Conservation (phyloP, 2,113 vertebrate genomes). For the Psophia crepitans region DNA sequence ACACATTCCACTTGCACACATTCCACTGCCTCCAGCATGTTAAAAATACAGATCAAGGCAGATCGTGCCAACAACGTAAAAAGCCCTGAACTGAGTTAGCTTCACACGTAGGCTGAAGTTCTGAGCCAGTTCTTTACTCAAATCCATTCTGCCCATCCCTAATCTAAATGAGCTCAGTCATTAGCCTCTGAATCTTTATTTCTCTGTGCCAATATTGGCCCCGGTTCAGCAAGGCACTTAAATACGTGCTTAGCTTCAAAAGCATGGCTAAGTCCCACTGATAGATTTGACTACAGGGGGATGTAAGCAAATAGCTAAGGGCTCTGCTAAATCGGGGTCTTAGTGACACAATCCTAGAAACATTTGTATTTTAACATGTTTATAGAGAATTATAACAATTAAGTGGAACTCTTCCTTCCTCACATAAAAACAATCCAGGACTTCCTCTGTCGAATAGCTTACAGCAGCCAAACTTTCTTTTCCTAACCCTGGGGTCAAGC, state of each 20-base stretch:
- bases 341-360: conserved; percentile 54
- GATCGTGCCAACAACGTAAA: neutral
- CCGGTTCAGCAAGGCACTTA: conserved; percentile 47
- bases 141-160: conserved; percentile 48
- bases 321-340: conserved; percentile 37
- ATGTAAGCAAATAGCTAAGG: conserved; percentile 54
- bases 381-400: conserved; percentile 59
- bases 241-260: conserved; percentile 61
- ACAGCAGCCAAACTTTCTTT: conserved; percentile 48
- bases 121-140: conserved; percentile 40
- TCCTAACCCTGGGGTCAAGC: conserved; percentile 21
- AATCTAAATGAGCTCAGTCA: conserved; percentile 58
- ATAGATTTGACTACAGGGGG: conserved; percentile 47
- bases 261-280: conserved; percentile 44
- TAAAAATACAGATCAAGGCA: neutral
- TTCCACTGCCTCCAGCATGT: neutral
- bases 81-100: neutral
- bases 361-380: conserved; percentile 63
- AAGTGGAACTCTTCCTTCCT: conserved; percentile 52
- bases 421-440: conserved; percentile 37
- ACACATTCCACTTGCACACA: neutral
- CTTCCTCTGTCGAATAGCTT: conserved; percentile 16
- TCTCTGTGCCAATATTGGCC: conserved; percentile 48
- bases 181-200: conserved; percentile 46
- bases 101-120: conserved; percentile 6